Evolutionary conservation across 2,888 invertebrate genomes (phyloP), one percentile per base, ranked within the genome.

Genomic region (Pyrocoelia pectoralis): DNA sequence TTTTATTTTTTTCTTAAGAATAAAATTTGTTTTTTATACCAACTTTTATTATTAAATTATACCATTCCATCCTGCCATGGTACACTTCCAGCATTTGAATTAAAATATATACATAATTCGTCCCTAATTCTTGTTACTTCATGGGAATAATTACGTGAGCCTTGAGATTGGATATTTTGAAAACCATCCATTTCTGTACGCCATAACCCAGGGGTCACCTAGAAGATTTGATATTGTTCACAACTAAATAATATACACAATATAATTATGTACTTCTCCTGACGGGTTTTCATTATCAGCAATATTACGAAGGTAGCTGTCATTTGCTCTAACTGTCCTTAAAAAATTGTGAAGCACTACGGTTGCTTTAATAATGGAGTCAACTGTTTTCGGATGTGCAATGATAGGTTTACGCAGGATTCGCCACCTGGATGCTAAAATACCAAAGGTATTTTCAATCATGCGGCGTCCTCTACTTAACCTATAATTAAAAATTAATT

Each of bases 401-500:
- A 24, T 24, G 3, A 24, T 24, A 3, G 24, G 24, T 24, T 24
- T 24, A 24, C 24, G 24, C 6, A 24, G 6, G 6, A 24, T 24
- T 24, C 24, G 3, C 24, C 24, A 24, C 6, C 24, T 24, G 24
- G 24, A 24, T 5, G 24, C 24, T 5, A 24, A 6, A 6, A 40
- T 40, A 4, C 40, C 40, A 40, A 40, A 40, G 6, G 40, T n/a
- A 40, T 40, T 40, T 40, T 40, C 40, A 12, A 40, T n/a, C 5
- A 40, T 40, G 5, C 40, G 40, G 40, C 40, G 40, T 5, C 24
- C 24, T 24, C 24, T 24, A 24, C 24, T 24, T 24, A 24, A 24
- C n/a, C 50, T 28, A 9, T 51, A 51, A 14, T 51, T 51, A 29
- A 29, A 51, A 29, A 51, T 51, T 9, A 5, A 13, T 29, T 28